These are phyloP conservation scores for Siniperca chuatsi DNA, from an alignment of 2,113 vertebrate genomes.

Conservation along the genomic window DNA sequence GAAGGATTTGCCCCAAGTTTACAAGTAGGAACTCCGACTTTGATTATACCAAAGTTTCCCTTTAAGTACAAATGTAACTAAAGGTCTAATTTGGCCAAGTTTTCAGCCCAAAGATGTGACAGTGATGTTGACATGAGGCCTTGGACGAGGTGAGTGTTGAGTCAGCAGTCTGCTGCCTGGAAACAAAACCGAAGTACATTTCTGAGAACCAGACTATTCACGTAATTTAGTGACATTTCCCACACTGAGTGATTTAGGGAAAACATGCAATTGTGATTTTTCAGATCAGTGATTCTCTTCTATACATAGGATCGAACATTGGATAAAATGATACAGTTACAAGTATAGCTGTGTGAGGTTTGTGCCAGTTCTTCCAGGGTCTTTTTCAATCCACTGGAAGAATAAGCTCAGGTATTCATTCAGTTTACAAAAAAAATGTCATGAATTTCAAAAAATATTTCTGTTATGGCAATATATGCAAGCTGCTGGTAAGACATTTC, in stretches of 20 bases:
- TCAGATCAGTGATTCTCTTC: background rate
- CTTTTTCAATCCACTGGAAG: background rate
- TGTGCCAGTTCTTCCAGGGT: background rate
- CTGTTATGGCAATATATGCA: too few species aligned
- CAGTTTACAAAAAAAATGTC: too few species aligned
- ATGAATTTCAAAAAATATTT: too few species aligned
- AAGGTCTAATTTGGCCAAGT: background rate
- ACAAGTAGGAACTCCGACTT: too few species aligned
- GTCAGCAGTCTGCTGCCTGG: slow-evolving; percentile 12
- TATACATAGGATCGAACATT: background rate
- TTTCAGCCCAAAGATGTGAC: background rate
- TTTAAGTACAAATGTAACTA: background rate
- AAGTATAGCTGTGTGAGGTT: background rate
- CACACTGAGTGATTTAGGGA: background rate
- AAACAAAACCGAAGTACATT: background rate
- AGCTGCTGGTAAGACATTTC: too few species aligned
- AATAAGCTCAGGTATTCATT: too few species aligned
- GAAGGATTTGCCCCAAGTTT: too few species aligned
- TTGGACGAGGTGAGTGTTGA: background rate
- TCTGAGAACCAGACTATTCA: background rate
- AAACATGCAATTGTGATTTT: background rate
- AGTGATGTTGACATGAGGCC: background rate
- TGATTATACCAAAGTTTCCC: too few species aligned
- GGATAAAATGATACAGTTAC: too few species aligned
- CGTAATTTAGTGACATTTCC: background rate